A percentile compares a stretch with the other conserved stretches of the same genome.
Conservation (phyloP, 2,888 invertebrate species). For the Exocentrus adspersus region DNA sequence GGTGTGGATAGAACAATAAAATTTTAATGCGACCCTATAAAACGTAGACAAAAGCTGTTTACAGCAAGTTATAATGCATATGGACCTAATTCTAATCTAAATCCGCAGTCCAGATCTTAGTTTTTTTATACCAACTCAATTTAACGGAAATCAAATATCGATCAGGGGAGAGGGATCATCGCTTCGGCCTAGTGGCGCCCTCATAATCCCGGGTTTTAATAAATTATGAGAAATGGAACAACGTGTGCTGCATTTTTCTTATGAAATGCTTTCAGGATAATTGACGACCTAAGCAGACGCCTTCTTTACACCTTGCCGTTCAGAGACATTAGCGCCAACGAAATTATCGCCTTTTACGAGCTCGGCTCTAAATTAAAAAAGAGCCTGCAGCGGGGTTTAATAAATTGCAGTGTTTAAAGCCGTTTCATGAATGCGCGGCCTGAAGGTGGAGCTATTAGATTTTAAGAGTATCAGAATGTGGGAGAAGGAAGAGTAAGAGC, state of each 20-base stretch:
- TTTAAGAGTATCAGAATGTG: neutral
- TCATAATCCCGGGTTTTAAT: neutral
- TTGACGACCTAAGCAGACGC: conserved; percentile 5
- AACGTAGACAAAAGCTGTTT: too few species aligned
- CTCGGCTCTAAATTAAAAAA: conserved; percentile 2
- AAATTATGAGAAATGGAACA: conserved; percentile 1
- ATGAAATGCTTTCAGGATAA: conserved; percentile 3
- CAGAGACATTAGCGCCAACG: neutral
- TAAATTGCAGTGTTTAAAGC: conserved; percentile 10
- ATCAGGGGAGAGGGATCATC: neutral
- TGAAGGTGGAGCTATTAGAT: neutral
- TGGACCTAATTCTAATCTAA: too few species aligned
- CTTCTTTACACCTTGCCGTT: conserved; percentile 1
- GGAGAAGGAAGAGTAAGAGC: neutral
- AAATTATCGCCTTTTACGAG: neutral
- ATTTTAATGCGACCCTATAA: neutral
- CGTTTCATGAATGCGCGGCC: neutral
- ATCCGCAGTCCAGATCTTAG: neutral
- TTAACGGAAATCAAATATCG: neutral
- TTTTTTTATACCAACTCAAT: neutral
- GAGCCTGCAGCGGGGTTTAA: neutral
- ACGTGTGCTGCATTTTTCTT: neutral
- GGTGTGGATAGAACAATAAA: too few species aligned
- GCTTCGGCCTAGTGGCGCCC: neutral
- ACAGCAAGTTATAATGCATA: too few species aligned